Percentiles rank a stretch among this genome's conserved stretches.
These are phyloP conservation scores for Blastobasis adustella DNA, from an alignment of 2,888 invertebrate genomes.

Conservation along the genomic window DNA sequence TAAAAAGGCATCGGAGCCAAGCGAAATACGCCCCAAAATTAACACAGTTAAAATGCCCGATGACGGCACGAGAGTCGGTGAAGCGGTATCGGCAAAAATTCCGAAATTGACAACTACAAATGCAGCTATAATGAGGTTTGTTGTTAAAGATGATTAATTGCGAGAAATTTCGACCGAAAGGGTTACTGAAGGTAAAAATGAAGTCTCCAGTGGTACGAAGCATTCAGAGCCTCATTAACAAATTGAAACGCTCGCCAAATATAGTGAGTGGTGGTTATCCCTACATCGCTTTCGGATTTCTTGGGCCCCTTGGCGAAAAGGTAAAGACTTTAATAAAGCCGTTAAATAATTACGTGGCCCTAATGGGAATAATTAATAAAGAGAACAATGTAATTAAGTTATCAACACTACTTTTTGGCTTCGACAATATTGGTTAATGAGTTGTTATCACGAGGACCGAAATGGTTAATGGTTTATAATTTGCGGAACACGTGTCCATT, in stretches of 20 bases:
- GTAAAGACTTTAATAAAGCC: too few relatives aligned
- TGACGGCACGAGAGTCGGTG: constrained; percentile 24
- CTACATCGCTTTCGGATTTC: constrained; percentile 1
- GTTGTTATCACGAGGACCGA: too few relatives aligned
- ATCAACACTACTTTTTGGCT: too few relatives aligned
- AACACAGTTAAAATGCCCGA: constrained; percentile 25
- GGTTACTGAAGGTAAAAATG: constrained; percentile 13
- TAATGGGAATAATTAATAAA: too few relatives aligned
- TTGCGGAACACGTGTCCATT: too few relatives aligned
- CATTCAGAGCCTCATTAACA: constrained; percentile 13
- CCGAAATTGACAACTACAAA: constrained; percentile 66
- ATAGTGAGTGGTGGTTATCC: constrained; percentile 12
- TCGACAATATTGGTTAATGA: too few relatives aligned
- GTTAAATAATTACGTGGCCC: too few relatives aligned
- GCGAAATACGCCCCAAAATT: constrained; percentile 32
- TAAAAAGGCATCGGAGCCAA: constrained; percentile 22
- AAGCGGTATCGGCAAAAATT: constrained; percentile 26
- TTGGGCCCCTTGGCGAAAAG: constrained; percentile 1
- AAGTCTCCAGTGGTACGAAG: neutral
- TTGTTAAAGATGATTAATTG: constrained; percentile 62
- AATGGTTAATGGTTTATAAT: too few relatives aligned
- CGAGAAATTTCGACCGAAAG: constrained; percentile 37
- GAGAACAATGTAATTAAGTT: too few relatives aligned
- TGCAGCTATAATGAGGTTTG: constrained; percentile 62
- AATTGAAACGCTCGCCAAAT: constrained; percentile 12